Percentiles rank a stretch among this genome's conserved stretches.
Evolutionary conservation across 2,113 vertebrate species (phyloP).

Genomic region (Eidolon helvum): DNA sequence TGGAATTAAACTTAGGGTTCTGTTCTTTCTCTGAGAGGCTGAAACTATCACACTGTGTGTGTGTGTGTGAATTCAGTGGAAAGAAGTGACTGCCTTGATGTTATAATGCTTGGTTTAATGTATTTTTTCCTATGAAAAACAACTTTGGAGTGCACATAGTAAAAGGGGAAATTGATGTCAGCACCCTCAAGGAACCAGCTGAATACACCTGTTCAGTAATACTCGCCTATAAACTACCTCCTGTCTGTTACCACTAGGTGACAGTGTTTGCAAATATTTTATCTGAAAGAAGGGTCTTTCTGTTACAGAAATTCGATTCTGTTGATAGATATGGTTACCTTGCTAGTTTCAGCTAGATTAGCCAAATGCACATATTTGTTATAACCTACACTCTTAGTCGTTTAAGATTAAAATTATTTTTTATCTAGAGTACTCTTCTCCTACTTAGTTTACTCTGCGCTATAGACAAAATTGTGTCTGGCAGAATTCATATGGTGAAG

Average conservation of each 20-base stretch:
- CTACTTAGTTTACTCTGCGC: neutral
- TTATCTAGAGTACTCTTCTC: neutral
- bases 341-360: neutral
- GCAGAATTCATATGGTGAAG: neutral
- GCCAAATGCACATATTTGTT: neutral
- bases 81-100: neutral
- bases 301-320: neutral
- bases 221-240: neutral
- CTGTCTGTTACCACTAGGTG: slow-evolving; percentile 65
- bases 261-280: slow-evolving; percentile 67
- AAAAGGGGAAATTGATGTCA: neutral
- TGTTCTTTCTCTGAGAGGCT: neutral
- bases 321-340: neutral
- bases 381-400: neutral
- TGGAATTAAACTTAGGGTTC: neutral
- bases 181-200: neutral
- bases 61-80: neutral
- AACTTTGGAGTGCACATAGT: neutral
- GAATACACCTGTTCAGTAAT: neutral
- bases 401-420: neutral
- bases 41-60: neutral
- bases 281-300: neutral
- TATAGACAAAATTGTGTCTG: neutral
- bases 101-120: neutral
- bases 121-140: neutral